Percentiles rank a stretch among this genome's conserved stretches.
Conservation (phyloP, 2,797 vertebrate species). For the Schizopygopsis malacanthus region DNA sequence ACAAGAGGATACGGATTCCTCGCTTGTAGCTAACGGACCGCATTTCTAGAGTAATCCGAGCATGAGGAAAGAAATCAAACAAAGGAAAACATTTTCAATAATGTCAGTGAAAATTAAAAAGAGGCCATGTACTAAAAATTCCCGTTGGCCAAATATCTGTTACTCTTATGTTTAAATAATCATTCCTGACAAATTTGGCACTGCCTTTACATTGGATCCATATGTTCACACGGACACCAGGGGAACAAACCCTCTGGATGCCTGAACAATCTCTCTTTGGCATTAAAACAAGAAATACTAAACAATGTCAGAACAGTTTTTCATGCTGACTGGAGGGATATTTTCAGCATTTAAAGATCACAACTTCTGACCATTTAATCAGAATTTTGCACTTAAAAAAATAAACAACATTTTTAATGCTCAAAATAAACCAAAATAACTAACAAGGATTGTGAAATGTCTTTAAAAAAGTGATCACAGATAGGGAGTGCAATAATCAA, state of each 20-base stretch:
- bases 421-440: not conserved
- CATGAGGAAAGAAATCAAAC: constrained; percentile 17
- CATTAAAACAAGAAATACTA: constrained; percentile 23
- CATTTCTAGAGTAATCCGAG: constrained; percentile 28
- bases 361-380: not conserved
- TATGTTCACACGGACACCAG: constrained; percentile 26
- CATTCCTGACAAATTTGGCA: constrained; percentile 53
- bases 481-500: not conserved
- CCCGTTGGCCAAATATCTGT: constrained; percentile 25
- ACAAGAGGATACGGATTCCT: constrained; percentile 34
- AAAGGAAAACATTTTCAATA: constrained; percentile 32
- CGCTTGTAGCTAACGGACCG: constrained; percentile 28
- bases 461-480: not conserved
- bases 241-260: not conserved
- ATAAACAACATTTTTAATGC: not conserved
- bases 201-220: constrained; percentile 27
- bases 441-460: not conserved
- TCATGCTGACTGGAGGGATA: not conserved
- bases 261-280: constrained; percentile 2
- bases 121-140: constrained; percentile 20
- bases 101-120: constrained; percentile 22
- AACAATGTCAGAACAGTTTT: constrained; percentile 9
- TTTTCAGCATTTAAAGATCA: constrained; percentile 17
- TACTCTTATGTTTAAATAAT: constrained; percentile 49
- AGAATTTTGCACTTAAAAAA: not conserved